These are phyloP conservation scores for Aproaerema taeniolella DNA, from an alignment of 2,888 invertebrate species.

Conservation along the genomic window DNA sequence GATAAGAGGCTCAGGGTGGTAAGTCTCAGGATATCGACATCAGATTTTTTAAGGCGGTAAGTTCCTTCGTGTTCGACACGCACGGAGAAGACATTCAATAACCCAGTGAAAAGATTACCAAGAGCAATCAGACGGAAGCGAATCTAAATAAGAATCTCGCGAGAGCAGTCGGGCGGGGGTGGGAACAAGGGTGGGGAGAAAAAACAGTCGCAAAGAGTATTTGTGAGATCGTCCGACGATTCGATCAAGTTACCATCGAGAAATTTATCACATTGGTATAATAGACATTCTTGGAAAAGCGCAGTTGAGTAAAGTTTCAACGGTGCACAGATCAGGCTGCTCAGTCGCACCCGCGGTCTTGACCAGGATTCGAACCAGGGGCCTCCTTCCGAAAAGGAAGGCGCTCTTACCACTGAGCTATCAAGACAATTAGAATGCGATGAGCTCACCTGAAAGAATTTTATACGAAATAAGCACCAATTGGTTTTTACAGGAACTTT, in stretches of 20 bases:
- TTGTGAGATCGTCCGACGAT: conserved; percentile 61
- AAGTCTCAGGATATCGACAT: conserved; percentile 45
- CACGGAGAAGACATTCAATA: conserved; percentile 75
- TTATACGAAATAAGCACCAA: too few species aligned
- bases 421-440: conserved; percentile 69
- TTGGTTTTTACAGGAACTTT: too few species aligned
- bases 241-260: conserved; percentile 66
- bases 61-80: conserved; percentile 55
- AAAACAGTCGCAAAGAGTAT: conserved; percentile 64
- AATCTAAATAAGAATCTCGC: conserved; percentile 78
- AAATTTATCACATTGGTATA: conserved; percentile 57
- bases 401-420: conserved; percentile 76
- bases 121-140: conserved; percentile 78
- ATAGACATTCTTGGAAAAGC: conserved; percentile 41
- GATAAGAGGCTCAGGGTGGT: too few species aligned
- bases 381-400: conserved; percentile 56
- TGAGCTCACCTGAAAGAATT: conserved; percentile 32
- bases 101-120: conserved; percentile 76
- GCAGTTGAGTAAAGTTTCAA: conserved; percentile 33
- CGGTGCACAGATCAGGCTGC: conserved; percentile 31
- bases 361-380: conserved; percentile 76
- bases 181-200: conserved; percentile 44
- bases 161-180: conserved; percentile 63
- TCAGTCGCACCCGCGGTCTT: conserved; percentile 60
- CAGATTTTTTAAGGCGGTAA: conserved; percentile 46